phyloP scores from a whole-genome alignment of 2,797 vertebrate genomes.

The Siniperca scherzeri region DNA sequence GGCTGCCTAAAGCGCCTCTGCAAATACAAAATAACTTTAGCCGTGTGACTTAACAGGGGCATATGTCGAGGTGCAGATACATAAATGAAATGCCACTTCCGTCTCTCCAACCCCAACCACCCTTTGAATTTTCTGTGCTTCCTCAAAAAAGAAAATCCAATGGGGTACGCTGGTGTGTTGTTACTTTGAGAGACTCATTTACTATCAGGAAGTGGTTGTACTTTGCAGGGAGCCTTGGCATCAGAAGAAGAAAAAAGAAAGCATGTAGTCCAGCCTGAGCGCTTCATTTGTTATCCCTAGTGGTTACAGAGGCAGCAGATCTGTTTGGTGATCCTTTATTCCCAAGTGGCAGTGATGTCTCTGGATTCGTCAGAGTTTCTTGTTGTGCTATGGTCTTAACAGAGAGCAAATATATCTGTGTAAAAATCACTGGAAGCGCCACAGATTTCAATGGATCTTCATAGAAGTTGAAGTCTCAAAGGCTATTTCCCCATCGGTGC shows the following conservation, averaged over 20 bases:
- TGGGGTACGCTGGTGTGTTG: not conserved
- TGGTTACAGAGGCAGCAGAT: conserved; percentile 62
- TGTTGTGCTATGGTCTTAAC: conserved; percentile 6
- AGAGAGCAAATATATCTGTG: conserved; percentile 24
- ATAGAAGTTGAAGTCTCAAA: conserved; percentile 59
- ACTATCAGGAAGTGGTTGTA: conserved; percentile 4
- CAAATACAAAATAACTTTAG: not conserved
- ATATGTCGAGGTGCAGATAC: not conserved
- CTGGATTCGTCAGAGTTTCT: conserved; percentile 44
- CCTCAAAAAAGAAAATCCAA: conserved; percentile 2
- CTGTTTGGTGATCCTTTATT: conserved; percentile 60
- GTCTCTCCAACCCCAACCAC: not conserved
- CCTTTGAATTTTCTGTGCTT: not conserved
- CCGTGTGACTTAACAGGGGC: not conserved
- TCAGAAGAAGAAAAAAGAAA: conserved; percentile 20
- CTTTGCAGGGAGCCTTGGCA: conserved; percentile 47
- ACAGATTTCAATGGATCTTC: conserved; percentile 48
- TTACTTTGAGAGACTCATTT: not conserved
- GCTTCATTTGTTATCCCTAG: conserved; percentile 53
- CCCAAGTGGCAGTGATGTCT: conserved; percentile 69
- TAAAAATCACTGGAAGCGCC: conserved; percentile 58
- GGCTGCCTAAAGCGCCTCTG: conserved; percentile 19
- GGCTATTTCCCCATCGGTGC: conserved; percentile 44
- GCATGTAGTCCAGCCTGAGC: conserved; percentile 49
- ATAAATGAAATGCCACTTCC: not conserved